Conservation (phyloP, 2,113 vertebrate genomes). For the Leucosticte australis region DNA sequence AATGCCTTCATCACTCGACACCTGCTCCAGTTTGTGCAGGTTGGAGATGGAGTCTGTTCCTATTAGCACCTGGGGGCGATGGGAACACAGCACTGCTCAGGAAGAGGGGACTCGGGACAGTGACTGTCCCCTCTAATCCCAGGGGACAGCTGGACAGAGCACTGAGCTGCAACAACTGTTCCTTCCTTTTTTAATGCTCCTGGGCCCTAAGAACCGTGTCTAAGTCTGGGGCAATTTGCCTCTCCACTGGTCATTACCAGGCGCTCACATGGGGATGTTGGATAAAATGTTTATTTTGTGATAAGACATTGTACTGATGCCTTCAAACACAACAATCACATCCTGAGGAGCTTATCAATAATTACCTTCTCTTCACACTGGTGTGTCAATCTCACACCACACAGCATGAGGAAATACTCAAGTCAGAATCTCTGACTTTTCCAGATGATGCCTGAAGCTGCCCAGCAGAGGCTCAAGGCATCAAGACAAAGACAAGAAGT, state of each 20-base stretch:
- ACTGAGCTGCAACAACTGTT: background rate
- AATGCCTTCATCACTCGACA: slow-evolving; percentile 97
- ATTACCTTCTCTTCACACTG: background rate
- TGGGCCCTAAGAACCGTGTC: background rate
- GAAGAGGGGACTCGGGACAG: background rate
- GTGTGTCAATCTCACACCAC: background rate
- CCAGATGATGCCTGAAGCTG: background rate
- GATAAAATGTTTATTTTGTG: background rate
- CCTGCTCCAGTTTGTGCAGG: slow-evolving; percentile 98
- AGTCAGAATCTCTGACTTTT: background rate
- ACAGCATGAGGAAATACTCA: background rate
- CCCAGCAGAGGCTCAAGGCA: background rate
- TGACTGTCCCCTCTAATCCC: background rate
- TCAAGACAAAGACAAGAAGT: background rate
- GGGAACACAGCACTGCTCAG: background rate
- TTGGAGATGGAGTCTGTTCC: slow-evolving; percentile 95
- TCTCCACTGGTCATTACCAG: background rate
- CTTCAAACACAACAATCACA: background rate
- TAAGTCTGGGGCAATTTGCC: background rate
- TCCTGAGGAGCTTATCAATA: background rate
- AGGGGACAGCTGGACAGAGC: background rate
- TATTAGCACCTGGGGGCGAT: slow-evolving; percentile 82
- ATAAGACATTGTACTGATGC: no score
- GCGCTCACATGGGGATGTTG: background rate
- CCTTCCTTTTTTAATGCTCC: background rate